phyloP scores from a whole-genome alignment of 1,140 invertebrate genomes.

The Lethocerus indicus region DNA sequence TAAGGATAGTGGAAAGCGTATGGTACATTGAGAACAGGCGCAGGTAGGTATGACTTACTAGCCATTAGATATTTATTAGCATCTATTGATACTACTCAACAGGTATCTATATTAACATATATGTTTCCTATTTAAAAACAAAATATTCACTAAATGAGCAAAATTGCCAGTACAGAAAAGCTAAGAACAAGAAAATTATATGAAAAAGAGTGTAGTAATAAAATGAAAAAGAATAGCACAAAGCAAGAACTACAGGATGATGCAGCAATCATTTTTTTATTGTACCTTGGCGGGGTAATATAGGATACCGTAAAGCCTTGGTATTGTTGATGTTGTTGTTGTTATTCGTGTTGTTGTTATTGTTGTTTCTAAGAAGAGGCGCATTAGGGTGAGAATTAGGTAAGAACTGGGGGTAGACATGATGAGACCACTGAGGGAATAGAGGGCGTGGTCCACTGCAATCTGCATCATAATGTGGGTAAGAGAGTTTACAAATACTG shows the following conservation, averaged over 20 bases:
- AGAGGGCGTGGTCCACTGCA: conserved; percentile 39
- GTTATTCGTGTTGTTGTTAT: conserved; percentile 19
- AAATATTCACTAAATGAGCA: too few species aligned
- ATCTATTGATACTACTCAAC: too few species aligned
- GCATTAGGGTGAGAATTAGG: conserved; percentile 65
- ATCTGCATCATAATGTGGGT: conserved; percentile 14
- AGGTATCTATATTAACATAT: too few species aligned
- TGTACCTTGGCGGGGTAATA: conserved; percentile 17
- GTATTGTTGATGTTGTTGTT: conserved; percentile 20
- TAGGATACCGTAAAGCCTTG: conserved; percentile 19
- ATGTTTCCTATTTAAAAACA: too few species aligned
- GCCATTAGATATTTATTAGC: too few species aligned
- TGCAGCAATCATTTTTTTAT: neutral
- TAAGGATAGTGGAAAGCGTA: too few species aligned
- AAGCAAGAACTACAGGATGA: neutral
- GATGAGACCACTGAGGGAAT: conserved; percentile 82
- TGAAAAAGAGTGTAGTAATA: neutral
- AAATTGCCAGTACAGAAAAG: too few species aligned
- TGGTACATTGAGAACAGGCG: too few species aligned
- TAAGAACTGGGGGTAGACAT: conserved; percentile 80
- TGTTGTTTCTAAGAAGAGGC: conserved; percentile 21
- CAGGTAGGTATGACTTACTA: too few species aligned
- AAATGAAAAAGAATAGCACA: conserved; percentile 2
- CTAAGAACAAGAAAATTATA: too few species aligned
- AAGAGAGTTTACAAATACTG: conserved; percentile 1